Evolutionary conservation across 2,888 invertebrate genomes (phyloP), one percentile per base, ranked within the genome.

Genomic region (Toxonevra muliebris): DNA sequence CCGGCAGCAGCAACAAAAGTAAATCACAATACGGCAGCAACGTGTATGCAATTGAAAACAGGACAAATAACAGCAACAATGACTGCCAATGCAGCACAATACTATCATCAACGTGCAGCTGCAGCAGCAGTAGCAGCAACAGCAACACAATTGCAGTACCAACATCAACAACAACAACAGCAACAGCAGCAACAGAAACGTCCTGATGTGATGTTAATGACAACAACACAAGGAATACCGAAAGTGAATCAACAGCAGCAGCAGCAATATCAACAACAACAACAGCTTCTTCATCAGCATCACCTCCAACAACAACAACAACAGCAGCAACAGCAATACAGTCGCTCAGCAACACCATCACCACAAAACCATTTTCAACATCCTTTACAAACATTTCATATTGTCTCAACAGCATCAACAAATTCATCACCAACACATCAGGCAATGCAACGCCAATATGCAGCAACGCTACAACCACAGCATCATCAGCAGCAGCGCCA

Each of bases 41-140:
- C 68, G 52, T 78, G 78, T 65, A 77, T 77, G 74, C 78, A 79
- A 72, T 70, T 78, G 71, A 78, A 79, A 70, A 64, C 30, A 30
- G 30, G 73, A 68, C 54, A 64, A 60, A 11, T 55, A 20, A 17
- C 69, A 64, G 45, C 67, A 64, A 50, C 68, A 61, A 68, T 61
- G 57, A 60, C 54, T 20, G 52, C 59, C 50, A 64, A 60, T 40
- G 65, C 59, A 42, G 69, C 61, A 58, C 63, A 64, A 48, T 71
- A 71, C 61, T 68, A 72, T 12, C 71, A 71, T 55, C 74, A 30
- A 57, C 69, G 67, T 54, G 63, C 65, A 54, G 48, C 60, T 71
- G 30, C 74, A 70, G 8, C 72, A 72, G 20, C 73, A 72, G 50
- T 76, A 74, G 30, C 71, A 71, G 59, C 74, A 73, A 63, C 72